A percentile compares a stretch with the other conserved stretches of the same genome.
These are phyloP conservation scores for Planiliza haematocheilus DNA, from an alignment of 2,113 vertebrate species.

Conservation along the genomic window DNA sequence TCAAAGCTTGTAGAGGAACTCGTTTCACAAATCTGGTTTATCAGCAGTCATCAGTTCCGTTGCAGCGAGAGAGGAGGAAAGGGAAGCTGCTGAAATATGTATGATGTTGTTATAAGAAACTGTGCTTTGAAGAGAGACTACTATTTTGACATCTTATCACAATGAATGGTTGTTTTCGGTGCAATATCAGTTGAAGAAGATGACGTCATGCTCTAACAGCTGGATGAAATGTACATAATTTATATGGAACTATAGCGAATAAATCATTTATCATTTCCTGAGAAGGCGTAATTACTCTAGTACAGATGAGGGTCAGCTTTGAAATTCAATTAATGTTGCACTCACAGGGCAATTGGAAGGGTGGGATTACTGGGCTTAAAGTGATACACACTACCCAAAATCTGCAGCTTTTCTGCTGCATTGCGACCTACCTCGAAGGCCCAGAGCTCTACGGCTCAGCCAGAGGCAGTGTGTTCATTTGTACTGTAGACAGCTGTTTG, in stretches of 20 bases:
- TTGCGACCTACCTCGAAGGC: not conserved
- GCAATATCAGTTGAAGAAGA: conserved; percentile 20
- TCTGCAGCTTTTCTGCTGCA: not conserved
- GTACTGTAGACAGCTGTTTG: not conserved
- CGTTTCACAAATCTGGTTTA: conserved; percentile 31
- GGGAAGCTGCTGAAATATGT: conserved; percentile 43
- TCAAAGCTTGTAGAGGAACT: conserved; percentile 28
- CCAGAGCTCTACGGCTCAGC: conserved; percentile 5
- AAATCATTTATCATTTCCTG: conserved; percentile 49
- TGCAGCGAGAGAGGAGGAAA: not conserved
- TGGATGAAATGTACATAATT: conserved; percentile 51
- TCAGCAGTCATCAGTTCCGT: conserved; percentile 22
- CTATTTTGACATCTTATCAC: not conserved
- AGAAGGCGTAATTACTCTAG: conserved; percentile 36
- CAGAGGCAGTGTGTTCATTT: not conserved
- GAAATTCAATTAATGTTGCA: conserved; percentile 36
- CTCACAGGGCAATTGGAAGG: not conserved
- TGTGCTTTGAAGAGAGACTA: not conserved
- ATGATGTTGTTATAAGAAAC: conserved; percentile 12
- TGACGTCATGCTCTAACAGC: conserved; percentile 28
- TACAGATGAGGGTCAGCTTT: conserved; percentile 53
- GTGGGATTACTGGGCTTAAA: conserved; percentile 7
- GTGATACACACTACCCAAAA: not conserved
- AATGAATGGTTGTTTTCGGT: conserved; percentile 32
- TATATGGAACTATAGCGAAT: conserved; percentile 38